Conservation (phyloP, 2,888 invertebrate genomes). For the Meta bourneti region DNA sequence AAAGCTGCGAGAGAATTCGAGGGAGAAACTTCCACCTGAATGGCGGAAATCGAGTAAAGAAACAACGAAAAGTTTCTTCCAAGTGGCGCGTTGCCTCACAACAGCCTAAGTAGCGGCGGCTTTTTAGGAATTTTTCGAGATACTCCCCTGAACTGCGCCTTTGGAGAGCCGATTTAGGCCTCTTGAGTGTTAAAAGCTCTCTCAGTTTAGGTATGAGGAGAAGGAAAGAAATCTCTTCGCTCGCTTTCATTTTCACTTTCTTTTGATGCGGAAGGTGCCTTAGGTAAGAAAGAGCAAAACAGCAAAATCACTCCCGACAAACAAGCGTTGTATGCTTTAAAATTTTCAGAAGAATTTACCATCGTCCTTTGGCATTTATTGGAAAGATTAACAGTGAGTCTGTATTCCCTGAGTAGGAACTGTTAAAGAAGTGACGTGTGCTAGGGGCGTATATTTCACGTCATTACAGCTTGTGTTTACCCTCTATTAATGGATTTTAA, state of each 20-base stretch:
- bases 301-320: not conserved
- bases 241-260: not conserved
- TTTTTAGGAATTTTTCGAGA: not conserved
- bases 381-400: not conserved
- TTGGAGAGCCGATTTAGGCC: not conserved
- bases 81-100: not conserved
- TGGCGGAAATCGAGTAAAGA: not conserved
- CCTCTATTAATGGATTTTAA: no score
- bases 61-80: not conserved
- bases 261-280: not conserved
- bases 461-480: no score
- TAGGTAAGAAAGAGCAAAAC: not conserved
- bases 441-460: no score
- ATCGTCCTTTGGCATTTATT: not conserved
- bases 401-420: not conserved
- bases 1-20: not conserved
- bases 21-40: not conserved
- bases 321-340: not conserved
- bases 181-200: slow-evolving; percentile 1
- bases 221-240: not conserved
- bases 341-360: not conserved
- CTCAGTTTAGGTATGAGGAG: not conserved
- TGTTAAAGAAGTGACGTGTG: not conserved
- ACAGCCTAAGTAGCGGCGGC: not conserved
- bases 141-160: not conserved